These are phyloP conservation scores for Enteromius anoplus DNA, from an alignment of 2,797 vertebrate genomes.

Conservation along the genomic window DNA sequence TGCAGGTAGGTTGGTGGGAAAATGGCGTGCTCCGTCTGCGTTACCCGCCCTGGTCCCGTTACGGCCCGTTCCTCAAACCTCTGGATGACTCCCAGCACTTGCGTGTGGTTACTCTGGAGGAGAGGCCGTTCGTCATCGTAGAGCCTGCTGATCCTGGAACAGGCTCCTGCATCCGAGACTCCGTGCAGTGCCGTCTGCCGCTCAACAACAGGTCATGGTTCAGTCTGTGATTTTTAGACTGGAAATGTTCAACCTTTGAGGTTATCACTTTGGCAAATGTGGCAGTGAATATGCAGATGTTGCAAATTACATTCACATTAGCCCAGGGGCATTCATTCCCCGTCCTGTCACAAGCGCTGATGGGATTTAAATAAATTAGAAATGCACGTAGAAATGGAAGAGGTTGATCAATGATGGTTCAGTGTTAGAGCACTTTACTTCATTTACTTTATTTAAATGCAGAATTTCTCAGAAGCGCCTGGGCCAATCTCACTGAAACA, in stretches of 20 bases:
- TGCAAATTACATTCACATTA: slow-evolving; percentile 35
- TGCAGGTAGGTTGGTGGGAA: slow-evolving; percentile 91
- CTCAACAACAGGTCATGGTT: slow-evolving; percentile 82
- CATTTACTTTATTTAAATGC: slow-evolving; percentile 23
- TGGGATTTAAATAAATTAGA: slow-evolving; percentile 47
- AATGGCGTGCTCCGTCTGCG: slow-evolving; percentile 84
- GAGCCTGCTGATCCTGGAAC: slow-evolving; percentile 88
- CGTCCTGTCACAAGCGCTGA: slow-evolving; percentile 34
- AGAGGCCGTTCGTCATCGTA: slow-evolving; percentile 93
- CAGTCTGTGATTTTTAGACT: background rate
- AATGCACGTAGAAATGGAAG: slow-evolving; percentile 31
- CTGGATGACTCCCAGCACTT: slow-evolving; percentile 90
- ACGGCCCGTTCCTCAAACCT: slow-evolving; percentile 88
- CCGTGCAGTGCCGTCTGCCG: slow-evolving; percentile 89
- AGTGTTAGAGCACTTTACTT: slow-evolving; percentile 35
- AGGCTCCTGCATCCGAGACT: slow-evolving; percentile 93
- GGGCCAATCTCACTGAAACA: background rate
- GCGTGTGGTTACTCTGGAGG: slow-evolving; percentile 90
- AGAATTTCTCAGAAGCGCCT: background rate
- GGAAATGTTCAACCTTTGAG: slow-evolving; percentile 11
- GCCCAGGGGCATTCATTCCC: slow-evolving; percentile 40
- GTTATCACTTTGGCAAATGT: slow-evolving; percentile 36
- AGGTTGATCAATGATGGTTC: slow-evolving; percentile 28
- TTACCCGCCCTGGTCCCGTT: slow-evolving; percentile 89
- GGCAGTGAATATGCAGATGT: slow-evolving; percentile 30